A percentile compares a stretch with the other conserved stretches of the same genome.
Conservation (phyloP, 2,113 vertebrate species). For the Regulus satrapa region DNA sequence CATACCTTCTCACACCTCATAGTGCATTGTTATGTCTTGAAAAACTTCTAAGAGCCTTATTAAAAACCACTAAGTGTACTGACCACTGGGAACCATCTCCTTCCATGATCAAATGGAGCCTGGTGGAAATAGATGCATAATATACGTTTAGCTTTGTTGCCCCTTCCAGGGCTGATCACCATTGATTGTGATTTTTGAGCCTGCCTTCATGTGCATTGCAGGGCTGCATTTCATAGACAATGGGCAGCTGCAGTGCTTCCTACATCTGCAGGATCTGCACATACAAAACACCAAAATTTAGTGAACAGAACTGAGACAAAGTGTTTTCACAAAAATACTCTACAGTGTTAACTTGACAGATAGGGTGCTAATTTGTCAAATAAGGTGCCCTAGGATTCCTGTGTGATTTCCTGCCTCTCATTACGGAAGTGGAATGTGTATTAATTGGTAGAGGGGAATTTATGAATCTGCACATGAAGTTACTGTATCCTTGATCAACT, state of each 20-base stretch:
- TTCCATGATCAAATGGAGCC: accelerated
- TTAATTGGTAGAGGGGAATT: background rate
- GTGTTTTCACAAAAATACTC: background rate
- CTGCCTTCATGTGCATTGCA: background rate
- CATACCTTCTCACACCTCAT: background rate
- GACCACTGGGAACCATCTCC: background rate
- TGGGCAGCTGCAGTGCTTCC: background rate
- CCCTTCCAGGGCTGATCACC: background rate
- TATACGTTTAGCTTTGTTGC: background rate
- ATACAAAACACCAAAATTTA: background rate
- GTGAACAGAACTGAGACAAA: background rate
- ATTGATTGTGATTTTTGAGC: background rate
- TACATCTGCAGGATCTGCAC: background rate
- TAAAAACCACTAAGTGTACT: background rate
- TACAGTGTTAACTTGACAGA: background rate
- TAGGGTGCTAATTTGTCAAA: background rate
- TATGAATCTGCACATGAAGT: background rate
- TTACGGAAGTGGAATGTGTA: background rate
- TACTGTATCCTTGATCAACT: background rate
- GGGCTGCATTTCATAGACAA: background rate
- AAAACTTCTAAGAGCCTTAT: background rate
- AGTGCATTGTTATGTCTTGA: background rate
- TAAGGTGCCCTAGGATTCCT: accelerated
- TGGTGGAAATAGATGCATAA: background rate
- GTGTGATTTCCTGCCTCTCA: background rate